A percentile compares a stretch with the other conserved stretches of the same genome.
Evolutionary conservation across 2,888 invertebrate genomes (phyloP).

Genomic region (Plagodis pulveraria): DNA sequence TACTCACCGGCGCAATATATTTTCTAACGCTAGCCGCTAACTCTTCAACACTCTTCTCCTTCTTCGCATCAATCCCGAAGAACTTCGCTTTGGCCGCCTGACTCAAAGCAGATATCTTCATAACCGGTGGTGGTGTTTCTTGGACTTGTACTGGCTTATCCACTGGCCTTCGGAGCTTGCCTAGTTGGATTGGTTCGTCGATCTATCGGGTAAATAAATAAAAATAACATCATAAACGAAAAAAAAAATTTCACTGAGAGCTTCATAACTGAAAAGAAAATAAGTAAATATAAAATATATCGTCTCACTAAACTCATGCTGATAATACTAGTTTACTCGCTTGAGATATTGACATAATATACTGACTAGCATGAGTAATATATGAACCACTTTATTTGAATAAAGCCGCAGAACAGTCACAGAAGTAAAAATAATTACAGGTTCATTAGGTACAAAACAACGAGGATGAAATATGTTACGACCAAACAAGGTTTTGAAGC

Average conservation of each 20-base stretch:
- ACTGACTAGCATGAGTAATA: too few relatives aligned
- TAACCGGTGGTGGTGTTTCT: conserved; percentile 56
- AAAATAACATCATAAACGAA: background rate
- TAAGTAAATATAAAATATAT: too few relatives aligned
- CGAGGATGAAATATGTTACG: too few relatives aligned
- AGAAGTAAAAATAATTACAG: too few relatives aligned
- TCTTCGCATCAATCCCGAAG: conserved; percentile 72
- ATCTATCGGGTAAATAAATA: conserved; percentile 36
- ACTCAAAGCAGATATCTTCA: conserved; percentile 71
- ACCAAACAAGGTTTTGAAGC: too few relatives aligned
- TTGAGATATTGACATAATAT: too few relatives aligned
- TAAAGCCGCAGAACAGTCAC: too few relatives aligned
- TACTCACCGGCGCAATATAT: conserved; percentile 77
- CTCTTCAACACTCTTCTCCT: conserved; percentile 73
- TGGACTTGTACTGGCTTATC: conserved; percentile 59
- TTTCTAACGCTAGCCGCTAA: conserved; percentile 74
- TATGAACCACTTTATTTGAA: too few relatives aligned
- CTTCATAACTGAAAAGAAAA: too few relatives aligned
- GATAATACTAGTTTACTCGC: too few relatives aligned
- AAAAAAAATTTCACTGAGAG: background rate
- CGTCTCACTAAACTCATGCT: too few relatives aligned
- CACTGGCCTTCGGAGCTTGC: conserved; percentile 64
- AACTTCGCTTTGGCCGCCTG: conserved; percentile 77
- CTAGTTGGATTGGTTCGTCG: conserved; percentile 71
- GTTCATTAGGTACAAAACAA: too few relatives aligned